These are phyloP conservation scores for Athene cunicularia DNA, from an alignment of 2,113 vertebrate species.

Conservation along the genomic window DNA sequence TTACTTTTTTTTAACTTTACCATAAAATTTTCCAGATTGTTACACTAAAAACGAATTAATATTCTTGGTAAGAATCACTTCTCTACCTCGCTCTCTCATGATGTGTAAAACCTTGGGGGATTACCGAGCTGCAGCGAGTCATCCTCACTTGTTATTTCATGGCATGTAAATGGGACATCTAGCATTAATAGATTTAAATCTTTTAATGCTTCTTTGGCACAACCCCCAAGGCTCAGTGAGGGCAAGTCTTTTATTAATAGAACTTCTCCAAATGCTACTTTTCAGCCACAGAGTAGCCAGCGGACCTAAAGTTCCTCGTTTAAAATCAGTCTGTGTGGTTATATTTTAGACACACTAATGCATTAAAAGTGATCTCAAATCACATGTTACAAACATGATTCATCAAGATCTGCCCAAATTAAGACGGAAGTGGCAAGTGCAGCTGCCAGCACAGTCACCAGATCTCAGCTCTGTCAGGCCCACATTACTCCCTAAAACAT, in stretches of 20 bases:
- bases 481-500: conserved; percentile 51
- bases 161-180: conserved; percentile 18
- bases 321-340: not conserved
- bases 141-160: not conserved
- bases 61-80: not conserved
- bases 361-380: not conserved
- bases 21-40: not conserved
- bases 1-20: not conserved
- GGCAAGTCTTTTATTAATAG: conserved; percentile 47
- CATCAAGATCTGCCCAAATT: conserved; percentile 2
- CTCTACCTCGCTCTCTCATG: not conserved
- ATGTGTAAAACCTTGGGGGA: not conserved
- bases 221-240: not conserved
- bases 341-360: not conserved
- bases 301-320: not conserved
- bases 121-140: not conserved
- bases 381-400: not conserved
- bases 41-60: not conserved
- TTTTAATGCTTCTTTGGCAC: conserved; percentile 62
- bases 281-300: not conserved
- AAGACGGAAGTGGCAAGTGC: conserved; percentile 20
- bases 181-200: conserved; percentile 56
- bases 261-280: not conserved
- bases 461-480: conserved; percentile 39
- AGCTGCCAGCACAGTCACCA: conserved; percentile 58